These are phyloP conservation scores for Thripadectes ignobilis DNA, from an alignment of 2,797 vertebrate species.

Conservation along the genomic window DNA sequence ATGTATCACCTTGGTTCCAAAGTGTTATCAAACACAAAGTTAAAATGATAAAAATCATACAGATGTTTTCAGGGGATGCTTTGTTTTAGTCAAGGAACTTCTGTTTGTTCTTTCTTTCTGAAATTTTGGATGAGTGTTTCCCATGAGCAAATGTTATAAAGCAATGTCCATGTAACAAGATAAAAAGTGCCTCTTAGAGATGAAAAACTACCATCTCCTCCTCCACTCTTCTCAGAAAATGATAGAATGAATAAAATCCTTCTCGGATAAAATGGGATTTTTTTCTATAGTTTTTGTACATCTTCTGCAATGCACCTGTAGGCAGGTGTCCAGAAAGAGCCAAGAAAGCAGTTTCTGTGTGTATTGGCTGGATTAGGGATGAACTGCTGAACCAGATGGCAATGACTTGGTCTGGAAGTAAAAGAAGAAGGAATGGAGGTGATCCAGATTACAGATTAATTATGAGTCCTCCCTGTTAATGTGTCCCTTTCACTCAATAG, in stretches of 20 bases:
- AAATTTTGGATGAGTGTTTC: not conserved
- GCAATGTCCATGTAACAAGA: not conserved
- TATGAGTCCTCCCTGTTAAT: not conserved
- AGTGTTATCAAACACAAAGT: not conserved
- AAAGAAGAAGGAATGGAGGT: not conserved
- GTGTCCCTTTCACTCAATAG: not conserved
- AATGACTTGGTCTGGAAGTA: not conserved
- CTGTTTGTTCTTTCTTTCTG: not conserved
- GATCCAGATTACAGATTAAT: not conserved
- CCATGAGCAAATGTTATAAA: fast-evolving
- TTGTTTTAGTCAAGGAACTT: not conserved
- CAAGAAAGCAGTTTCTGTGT: not conserved
- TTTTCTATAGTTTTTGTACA: not conserved
- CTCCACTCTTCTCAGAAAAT: not conserved
- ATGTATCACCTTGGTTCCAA: not conserved
- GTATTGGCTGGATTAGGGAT: not conserved
- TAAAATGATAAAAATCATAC: not conserved
- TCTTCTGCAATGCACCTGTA: not conserved
- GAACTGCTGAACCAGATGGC: not conserved
- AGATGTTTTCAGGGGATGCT: not conserved
- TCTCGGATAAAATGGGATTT: not conserved
- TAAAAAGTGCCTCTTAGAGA: not conserved
- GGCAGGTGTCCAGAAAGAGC: not conserved
- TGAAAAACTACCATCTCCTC: not conserved
- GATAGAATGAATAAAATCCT: not conserved